phyloP scores from a whole-genome alignment of 2,797 vertebrate genomes.

The Myotis pilosus region DNA sequence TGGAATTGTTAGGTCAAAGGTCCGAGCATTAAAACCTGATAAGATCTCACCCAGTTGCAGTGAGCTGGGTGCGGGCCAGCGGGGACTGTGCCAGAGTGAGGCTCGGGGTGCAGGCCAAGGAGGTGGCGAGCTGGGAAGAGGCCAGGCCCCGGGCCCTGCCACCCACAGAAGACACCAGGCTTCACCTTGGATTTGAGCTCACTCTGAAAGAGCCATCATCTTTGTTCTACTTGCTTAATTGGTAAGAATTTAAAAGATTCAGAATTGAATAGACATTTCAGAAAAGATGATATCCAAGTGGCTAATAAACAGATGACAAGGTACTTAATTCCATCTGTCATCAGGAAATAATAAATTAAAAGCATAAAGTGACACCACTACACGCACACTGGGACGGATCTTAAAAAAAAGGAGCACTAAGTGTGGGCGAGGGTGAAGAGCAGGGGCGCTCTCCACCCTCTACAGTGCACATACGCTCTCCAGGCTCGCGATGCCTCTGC shows the following conservation, averaged over 20 bases:
- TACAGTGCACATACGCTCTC: accelerated
- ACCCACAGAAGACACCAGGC: background rate
- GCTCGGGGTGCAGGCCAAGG: background rate
- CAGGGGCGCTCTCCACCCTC: accelerated
- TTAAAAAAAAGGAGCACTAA: background rate
- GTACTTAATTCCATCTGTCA: background rate
- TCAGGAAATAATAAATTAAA: too few relatives aligned
- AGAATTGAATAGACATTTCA: background rate
- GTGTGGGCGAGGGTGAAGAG: accelerated
- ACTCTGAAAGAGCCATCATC: background rate
- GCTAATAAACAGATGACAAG: background rate
- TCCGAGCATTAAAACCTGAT: accelerated
- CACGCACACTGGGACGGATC: background rate
- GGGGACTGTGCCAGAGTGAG: background rate
- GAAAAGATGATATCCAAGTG: background rate
- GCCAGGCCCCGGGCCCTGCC: accelerated
- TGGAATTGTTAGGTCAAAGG: background rate
- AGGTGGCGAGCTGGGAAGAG: background rate
- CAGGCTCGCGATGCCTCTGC: background rate
- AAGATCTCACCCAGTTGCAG: background rate
- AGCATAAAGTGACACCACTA: background rate
- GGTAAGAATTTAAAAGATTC: background rate
- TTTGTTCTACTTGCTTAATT: background rate
- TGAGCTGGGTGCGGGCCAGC: background rate
- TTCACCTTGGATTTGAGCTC: background rate